Evolutionary conservation across 2,113 vertebrate genomes (phyloP).

Genomic region (Talpa occidentalis): DNA sequence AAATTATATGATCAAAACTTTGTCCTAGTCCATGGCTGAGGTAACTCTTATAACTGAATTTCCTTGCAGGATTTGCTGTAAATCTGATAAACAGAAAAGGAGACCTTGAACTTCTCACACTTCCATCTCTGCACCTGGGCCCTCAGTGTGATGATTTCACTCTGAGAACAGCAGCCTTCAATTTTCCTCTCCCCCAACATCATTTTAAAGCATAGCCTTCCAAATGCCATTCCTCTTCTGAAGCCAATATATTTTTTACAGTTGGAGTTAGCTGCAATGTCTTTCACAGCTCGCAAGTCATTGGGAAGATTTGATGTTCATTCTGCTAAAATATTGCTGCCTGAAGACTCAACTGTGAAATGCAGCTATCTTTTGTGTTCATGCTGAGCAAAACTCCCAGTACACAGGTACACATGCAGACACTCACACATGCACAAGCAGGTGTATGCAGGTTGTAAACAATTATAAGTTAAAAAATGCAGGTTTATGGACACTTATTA

Average conservation of each 20-base stretch:
- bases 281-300: constrained; percentile 74
- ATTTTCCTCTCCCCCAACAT: background rate
- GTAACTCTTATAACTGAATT: background rate
- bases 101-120: background rate
- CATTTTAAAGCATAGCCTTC: constrained; percentile 54
- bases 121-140: background rate
- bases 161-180: background rate
- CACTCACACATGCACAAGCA: background rate
- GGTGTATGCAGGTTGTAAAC: background rate
- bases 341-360: constrained; percentile 74
- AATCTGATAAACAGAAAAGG: constrained; percentile 1
- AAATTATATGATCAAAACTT: background rate
- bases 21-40: background rate
- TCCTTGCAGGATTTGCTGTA: background rate
- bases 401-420: background rate
- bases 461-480: background rate
- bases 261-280: constrained; percentile 66
- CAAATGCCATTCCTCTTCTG: constrained; percentile 55
- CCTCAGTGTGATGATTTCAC: background rate
- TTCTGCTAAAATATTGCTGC: constrained; percentile 79
- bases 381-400: background rate
- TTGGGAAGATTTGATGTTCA: constrained; percentile 69
- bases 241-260: constrained; percentile 72
- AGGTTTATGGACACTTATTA: background rate
- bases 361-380: constrained; percentile 55